Base-by-base conservation (phyloP, 92 coral and sea anemone genomes). In the Phenganax marumi region DNA sequence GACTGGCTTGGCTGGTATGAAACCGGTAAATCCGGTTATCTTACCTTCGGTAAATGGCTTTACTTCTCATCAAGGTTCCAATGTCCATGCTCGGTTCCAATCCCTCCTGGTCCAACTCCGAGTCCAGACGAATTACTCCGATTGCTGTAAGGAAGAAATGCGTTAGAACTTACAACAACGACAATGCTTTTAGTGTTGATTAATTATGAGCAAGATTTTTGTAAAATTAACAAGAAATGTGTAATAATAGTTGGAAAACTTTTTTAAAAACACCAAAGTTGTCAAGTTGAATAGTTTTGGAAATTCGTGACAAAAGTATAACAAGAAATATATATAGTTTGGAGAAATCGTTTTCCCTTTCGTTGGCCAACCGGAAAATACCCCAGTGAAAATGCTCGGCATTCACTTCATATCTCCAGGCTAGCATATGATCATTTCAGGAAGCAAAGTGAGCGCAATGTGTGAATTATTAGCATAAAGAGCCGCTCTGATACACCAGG, bases 1-100 rank as follows among this genome's bases (percentile, higher is more conserved):
- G 53, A 60, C 57, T 78, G 83, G 83, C 73, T 78, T 61, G 83
- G 83, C 61, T 78, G 83, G 83, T 63, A 78, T 50, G 83, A 78
- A 78, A 39, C 71, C 10, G 83, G 73, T 78, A 78, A 63, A 78
- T 78, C 83, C 49, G 68, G 83, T 61, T 78, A 17, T 63, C 52
- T 62, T 24, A 63, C 73, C 60, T 63, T 57, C 61, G 26, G 60
- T 43, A 78, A 78, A 50, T 78, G 83, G 83, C 21, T 78, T 13
- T 62, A 78, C 60, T 50, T 57, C 83, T n/a, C 73, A 0, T 78
- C 83, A 49, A 46, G 73, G 51, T 78, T 78, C 66, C 53, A 24
- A 11, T 78, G 83, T 78, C 83, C 83, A 18, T 78, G 83, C 16
- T 61, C 83, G 33, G 73, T 78, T 50, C 33, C 55, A 60, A 62